Evolutionary conservation across 2,888 invertebrate genomes (phyloP), one percentile per base, ranked within the genome.

Genomic region (Pocota personata): DNA sequence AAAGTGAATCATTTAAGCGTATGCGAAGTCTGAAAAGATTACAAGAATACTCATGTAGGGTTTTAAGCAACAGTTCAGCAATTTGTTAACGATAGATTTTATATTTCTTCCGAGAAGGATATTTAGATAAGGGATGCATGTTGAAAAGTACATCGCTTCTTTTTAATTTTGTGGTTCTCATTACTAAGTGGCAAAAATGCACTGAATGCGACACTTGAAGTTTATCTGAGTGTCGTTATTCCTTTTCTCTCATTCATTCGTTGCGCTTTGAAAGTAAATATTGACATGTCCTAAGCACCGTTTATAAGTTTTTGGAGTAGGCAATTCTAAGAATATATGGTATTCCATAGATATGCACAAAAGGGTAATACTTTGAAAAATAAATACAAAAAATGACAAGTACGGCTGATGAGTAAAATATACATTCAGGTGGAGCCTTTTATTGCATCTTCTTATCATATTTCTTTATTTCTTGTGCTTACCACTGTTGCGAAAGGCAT

Each of bases 181-280:
- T 35, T 50, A 50, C 3, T 24, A 66, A 66, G 50, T 66, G 66
- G 50, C n/a, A 24, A 66, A 66, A 37, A n/a, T 66, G 12, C 46
- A 48, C 32, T 30, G 64, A 64, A 48, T 32, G 48, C 21, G 4
- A 7, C 48, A 66, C 46, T 66, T 66, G 48, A 66, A 21, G 27
- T 19, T 12, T 27, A 8, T 12, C 66, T 37, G 50, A 50, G 21
- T 35, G 14, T 5, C 8, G 7, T 8, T 21, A 21, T 10, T 50
- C 10, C n/a, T 40, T 62, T 40, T 27, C 27, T 10, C 43, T 24
- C 27, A 46, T 46, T 27, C 43, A 62, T 48, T 48, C 32, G 21
- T 19, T 32, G 10, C 8, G 32, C 32, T 32, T 55, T 55, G 14
- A 55, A 48, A 52, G 30, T 27, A 30, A 35, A 67, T 21, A 35